Base-by-base conservation (phyloP, 1,140 invertebrate species). In the Brachionus koreanus region DNA sequence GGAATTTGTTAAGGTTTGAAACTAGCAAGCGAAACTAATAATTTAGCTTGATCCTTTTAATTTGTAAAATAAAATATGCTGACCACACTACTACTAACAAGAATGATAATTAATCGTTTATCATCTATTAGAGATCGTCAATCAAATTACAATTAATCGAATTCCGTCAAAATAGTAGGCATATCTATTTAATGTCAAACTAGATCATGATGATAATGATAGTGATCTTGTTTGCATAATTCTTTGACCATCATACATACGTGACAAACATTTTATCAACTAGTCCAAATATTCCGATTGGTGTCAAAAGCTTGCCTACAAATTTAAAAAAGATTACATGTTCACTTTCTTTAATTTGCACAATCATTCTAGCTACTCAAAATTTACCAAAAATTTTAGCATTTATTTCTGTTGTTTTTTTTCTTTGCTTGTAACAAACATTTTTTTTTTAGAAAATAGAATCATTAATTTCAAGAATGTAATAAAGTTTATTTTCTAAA, bases 21-120 rank as follows among this genome's bases (percentile, higher is more conserved):
- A 33, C 13, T 29, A 63, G 57, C 25, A 23, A 63, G 63, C 35
- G 65, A 69, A 69, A 69, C 65, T 69, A 69, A 69, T 69, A 39
- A 69, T 69, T 69, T 42, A 65, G 63, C 6, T 49, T 49, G 6
- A 57, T 25, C 49, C 49, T 57, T 9, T n/a, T 57, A 57, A 57
- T 57, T 57, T 57, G 49, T 57, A 57, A 9, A 19, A 19, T 29
- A 3, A 57, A 57, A 57, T 57, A 57, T 57, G 49, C 16, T 57
- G 49, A 57, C 16, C 49, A 57, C 29, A 29, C 29, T 19, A 29
- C 29, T 19, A 10, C 49, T 57, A 57, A 69, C 35, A 69, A 69
- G 65, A 69, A 69, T 69, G 65, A 69, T 69, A 69, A 69, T 69
- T 69, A 69, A 69, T 69, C 65, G 65, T 69, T 69, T 69, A 69